These are phyloP conservation scores for Catostylus mosaicus DNA, from an alignment of 30 jellyfish, hydroid and myxozoan species.

Conservation along the genomic window DNA sequence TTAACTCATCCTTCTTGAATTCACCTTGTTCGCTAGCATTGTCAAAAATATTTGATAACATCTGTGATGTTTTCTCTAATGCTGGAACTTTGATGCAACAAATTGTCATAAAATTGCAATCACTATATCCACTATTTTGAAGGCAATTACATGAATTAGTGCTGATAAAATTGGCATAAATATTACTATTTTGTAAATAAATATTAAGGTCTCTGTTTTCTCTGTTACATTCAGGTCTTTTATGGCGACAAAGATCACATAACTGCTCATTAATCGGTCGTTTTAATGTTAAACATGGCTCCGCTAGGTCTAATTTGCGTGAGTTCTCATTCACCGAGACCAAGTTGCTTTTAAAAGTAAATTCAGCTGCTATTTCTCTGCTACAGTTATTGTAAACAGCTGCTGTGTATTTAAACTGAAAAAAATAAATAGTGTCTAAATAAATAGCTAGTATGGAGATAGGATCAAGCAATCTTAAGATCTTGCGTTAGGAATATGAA, in stretches of 20 bases:
- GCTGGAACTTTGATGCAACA: conserved; percentile 21
- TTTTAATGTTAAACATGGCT: neutral
- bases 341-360: neutral
- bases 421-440: neutral
- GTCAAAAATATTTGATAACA: neutral
- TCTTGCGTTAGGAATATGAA: too few relatives aligned
- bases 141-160: conserved; percentile 44
- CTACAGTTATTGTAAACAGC: conserved; percentile 44
- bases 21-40: neutral
- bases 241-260: conserved; percentile 17
- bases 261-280: neutral
- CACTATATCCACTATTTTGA: neutral
- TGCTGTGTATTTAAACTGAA: conserved; percentile 5
- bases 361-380: neutral
- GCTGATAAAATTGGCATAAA: neutral
- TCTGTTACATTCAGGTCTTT: neutral
- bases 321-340: neutral
- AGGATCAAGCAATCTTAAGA: too few relatives aligned
- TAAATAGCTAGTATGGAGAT: too few relatives aligned
- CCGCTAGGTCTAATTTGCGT: neutral
- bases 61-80: neutral
- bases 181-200: neutral
- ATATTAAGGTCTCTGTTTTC: neutral
- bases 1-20: neutral
- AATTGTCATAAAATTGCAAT: neutral